Percentiles rank a stretch among this genome's conserved stretches.
Conservation (phyloP, 2,113 vertebrate species). For the Fukomys damarensis region DNA sequence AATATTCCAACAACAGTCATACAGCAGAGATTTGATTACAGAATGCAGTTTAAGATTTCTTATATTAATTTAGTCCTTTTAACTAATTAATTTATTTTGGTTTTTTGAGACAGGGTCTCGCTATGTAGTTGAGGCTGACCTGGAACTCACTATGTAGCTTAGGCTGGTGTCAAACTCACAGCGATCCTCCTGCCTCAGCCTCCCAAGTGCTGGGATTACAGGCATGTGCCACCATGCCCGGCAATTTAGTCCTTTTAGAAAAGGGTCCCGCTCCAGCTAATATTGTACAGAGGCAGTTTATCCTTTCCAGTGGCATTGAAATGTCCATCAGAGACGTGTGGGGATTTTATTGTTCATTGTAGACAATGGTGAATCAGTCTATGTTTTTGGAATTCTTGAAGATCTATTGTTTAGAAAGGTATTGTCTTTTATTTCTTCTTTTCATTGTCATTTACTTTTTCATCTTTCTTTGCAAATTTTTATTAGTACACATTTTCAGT, state of each 20-base stretch:
- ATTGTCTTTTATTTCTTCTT: neutral
- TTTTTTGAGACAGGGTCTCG: too few relatives aligned
- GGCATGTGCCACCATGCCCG: too few relatives aligned
- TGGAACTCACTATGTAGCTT: too few relatives aligned
- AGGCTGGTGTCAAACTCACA: too few relatives aligned
- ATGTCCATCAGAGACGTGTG: neutral
- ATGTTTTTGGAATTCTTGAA: neutral
- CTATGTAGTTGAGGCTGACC: too few relatives aligned
- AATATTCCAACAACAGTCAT: neutral
- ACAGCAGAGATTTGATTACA: neutral
- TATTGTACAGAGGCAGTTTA: neutral
- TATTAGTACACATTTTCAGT: neutral
- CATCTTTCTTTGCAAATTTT: neutral
- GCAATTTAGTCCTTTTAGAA: neutral
- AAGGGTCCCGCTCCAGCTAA: neutral
- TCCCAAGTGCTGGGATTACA: too few relatives aligned
- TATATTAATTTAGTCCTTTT: neutral
- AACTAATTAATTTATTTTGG: too few relatives aligned
- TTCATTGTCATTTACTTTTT: neutral
- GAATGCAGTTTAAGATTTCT: neutral
- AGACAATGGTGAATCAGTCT: neutral
- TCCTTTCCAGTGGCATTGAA: neutral
- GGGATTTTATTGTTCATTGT: neutral
- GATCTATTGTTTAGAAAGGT: neutral
- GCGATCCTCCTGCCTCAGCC: too few relatives aligned